Base-by-base conservation (phyloP, 2,113 vertebrate genomes). In the Elachura formosa region DNA sequence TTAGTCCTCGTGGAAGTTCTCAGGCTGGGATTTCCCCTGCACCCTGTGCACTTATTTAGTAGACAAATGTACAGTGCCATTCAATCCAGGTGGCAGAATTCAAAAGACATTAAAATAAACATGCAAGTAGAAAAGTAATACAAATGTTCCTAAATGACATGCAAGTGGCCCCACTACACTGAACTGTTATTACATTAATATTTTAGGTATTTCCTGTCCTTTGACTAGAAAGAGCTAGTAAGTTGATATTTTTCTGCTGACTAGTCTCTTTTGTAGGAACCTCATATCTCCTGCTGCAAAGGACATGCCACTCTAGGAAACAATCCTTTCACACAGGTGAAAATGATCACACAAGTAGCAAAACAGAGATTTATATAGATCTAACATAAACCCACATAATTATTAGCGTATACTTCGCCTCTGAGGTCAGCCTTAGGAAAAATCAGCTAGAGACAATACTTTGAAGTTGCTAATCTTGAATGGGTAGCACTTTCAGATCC, bases 401-500 rank as follows among this genome's bases (percentile, higher is more conserved):
- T 87, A 72, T 79, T 69, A 92, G 58, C 79, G 62, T 94, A 95
- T 91, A 89, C 72, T 94, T 94, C 62, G 24, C 61, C 54, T 82
- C 74, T 38, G 82, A 94, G 45, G 11, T 81, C 91, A 96, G n/a
- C 23, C 68, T 94, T 93, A 46, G 83, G 18, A 16, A 61, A 76
- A 19, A 87, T 43, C 68, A 86, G 24, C 52, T 72, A 80, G 23
- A 62, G 28, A 38, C 51, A 89, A 74, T 43, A 77, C 67, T 90
- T 83, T 61, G 83, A 96, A 91, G 73, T 88, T 85, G 89, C 71
- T 73, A 72, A 79, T 92, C 92, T 91, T 96, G 94, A 95, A 76
- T 41, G 79, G 63, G 92, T 89, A 93, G 31, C 81, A 93, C 96
- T 96, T 96, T 68, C 80, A 96, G 94, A 96, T 97, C 93, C 95